phyloP scores from a whole-genome alignment of 2,113 vertebrate species.

The Hymenochirus boettgeri region DNA sequence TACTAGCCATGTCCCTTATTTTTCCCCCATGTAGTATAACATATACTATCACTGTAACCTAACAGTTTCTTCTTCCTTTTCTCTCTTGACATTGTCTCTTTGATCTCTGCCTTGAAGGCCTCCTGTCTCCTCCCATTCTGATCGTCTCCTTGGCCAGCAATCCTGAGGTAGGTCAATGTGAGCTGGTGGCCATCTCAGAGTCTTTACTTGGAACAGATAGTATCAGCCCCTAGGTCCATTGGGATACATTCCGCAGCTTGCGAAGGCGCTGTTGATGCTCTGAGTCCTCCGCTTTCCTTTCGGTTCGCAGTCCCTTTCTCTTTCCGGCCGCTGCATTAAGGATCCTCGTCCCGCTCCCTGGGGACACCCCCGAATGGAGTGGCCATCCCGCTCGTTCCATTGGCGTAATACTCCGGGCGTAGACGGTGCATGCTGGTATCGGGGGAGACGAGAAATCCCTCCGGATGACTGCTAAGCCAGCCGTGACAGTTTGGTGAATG shows the following conservation, averaged over 20 bases:
- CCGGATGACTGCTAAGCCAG: slow-evolving; percentile 92
- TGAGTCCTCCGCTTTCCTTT: slow-evolving; percentile 96
- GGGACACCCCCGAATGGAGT: slow-evolving; percentile 80
- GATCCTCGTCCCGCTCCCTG: slow-evolving; percentile 69
- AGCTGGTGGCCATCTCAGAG: slow-evolving; percentile 92
- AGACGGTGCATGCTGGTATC: slow-evolving; percentile 91
- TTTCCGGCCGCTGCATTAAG: slow-evolving; percentile 74
- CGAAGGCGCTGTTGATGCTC: slow-evolving; percentile 98
- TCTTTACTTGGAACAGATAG: slow-evolving; percentile 96
- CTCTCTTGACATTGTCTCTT: slow-evolving; percentile 93
- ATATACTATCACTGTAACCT: too few species aligned
- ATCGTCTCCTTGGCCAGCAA: slow-evolving; percentile 94
- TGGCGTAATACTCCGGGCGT: slow-evolving; percentile 91
- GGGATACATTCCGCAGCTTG: slow-evolving; percentile 92
- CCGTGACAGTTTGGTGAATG: too few species aligned
- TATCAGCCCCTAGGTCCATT: too few species aligned
- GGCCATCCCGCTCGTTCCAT: slow-evolving; percentile 73
- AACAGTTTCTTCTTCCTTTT: slow-evolving; percentile 93
- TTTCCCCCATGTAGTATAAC: too few species aligned
- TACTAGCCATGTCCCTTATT: too few species aligned
- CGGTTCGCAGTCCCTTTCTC: slow-evolving; percentile 93
- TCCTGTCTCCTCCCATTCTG: slow-evolving; percentile 92
- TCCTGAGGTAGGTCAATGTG: slow-evolving; percentile 99
- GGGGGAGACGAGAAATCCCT: slow-evolving; percentile 91
- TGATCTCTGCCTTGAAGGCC: slow-evolving; percentile 96